Evolutionary conservation across 2,888 invertebrate species (phyloP).

Genomic region (Flabesymbios commensalis): DNA sequence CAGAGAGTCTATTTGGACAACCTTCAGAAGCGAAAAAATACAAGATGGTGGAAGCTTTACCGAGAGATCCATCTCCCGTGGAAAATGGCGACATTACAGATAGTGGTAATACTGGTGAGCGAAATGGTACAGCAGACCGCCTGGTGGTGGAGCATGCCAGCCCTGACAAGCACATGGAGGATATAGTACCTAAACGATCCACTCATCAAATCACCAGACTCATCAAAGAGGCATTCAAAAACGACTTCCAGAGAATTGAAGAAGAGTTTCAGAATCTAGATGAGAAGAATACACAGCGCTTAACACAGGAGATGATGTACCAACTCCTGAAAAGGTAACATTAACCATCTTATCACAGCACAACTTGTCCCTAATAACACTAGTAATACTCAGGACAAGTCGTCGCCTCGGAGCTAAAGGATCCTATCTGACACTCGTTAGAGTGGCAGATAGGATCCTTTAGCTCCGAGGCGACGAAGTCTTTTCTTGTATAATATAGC

Average conservation of each 20-base stretch:
- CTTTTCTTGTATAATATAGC: too few species aligned
- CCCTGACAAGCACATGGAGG: neutral
- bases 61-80: constrained; percentile 16
- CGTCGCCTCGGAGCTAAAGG: too few species aligned
- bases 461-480: too few species aligned
- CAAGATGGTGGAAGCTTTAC: constrained; percentile 15
- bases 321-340: constrained; percentile 51
- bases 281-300: constrained; percentile 52
- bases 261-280: constrained; percentile 53
- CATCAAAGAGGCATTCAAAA: constrained; percentile 50
- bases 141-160: neutral
- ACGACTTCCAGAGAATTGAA: constrained; percentile 51
- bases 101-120: too few species aligned
- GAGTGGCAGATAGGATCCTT: too few species aligned
- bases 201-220: constrained; percentile 26
- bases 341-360: neutral
- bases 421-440: too few species aligned
- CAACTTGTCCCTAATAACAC: too few species aligned
- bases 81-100: too few species aligned
- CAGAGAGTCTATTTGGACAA: constrained; percentile 48
- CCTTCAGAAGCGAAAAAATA: neutral
- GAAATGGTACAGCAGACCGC: constrained; percentile 1
- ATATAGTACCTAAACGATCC: constrained; percentile 4
- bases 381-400: too few species aligned
- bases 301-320: constrained; percentile 59